Conservation (phyloP, 2,888 invertebrate species). For the Lasioglossum figueresi region DNA sequence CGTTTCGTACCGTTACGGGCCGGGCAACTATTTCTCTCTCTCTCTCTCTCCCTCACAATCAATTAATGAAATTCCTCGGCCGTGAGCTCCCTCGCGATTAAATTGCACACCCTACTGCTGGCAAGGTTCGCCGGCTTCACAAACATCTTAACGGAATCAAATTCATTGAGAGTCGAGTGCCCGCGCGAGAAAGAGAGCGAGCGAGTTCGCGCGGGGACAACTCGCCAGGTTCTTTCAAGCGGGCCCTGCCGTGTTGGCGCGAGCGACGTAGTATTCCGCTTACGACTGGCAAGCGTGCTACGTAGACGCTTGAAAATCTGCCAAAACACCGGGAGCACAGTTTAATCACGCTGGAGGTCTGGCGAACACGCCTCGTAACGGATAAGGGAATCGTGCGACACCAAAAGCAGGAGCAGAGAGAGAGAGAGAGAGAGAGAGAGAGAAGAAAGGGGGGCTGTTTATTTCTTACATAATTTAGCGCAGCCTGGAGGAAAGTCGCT, state of each 20-base stretch:
- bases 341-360: slow-evolving; percentile 64
- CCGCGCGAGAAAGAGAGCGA: not conserved
- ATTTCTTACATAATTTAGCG: slow-evolving; percentile 73
- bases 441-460: slow-evolving; percentile 55
- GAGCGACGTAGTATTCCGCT: not conserved
- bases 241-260: not conserved
- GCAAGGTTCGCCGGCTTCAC: slow-evolving; percentile 9
- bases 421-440: not conserved
- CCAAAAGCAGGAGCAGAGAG: not conserved
- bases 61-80: slow-evolving; percentile 16
- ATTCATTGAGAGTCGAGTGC: slow-evolving; percentile 14
- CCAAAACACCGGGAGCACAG: slow-evolving; percentile 61
- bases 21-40: not conserved
- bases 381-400: slow-evolving; percentile 20
- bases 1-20: not conserved
- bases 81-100: slow-evolving; percentile 3
- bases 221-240: slow-evolving; percentile 22
- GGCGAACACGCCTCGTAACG: slow-evolving; percentile 40
- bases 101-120: not conserved
- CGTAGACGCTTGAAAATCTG: slow-evolving; percentile 58
- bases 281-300: slow-evolving; percentile 23
- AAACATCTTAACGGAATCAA: slow-evolving; percentile 25
- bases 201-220: not conserved
- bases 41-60: not conserved
- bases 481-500: slow-evolving; percentile 44